Evolutionary conservation across 2,113 vertebrate species (phyloP), one percentile per base, ranked within the genome.

Genomic region (Noturus placidus): DNA sequence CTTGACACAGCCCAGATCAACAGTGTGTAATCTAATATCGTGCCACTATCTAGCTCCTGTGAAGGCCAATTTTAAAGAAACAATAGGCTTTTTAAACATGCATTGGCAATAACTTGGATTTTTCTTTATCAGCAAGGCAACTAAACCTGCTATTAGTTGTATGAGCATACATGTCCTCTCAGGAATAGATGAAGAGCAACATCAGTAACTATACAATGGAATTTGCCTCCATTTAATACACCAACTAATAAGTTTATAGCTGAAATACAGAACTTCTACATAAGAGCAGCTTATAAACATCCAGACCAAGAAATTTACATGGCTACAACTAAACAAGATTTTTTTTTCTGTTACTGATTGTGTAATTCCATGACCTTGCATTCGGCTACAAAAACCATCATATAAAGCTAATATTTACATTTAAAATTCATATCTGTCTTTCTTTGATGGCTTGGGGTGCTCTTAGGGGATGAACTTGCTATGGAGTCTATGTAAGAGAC

Each of bases 91-190:
- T 22, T 33, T n/a, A 78, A 78, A 52, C 46, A 79, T 19, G 8
- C n/a, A 79, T 11, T 33, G 46, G 6, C 30, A 81, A 81, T 59
- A 35, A 59, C 30, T 25, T 57, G 17, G 17, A 80, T 81, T 59
- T 22, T 38, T 22, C 19, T 81, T 81, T 33, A 11, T 0, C 69
- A 89, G 87, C 87, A 67, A 86, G 91, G 92, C 89, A 93, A 92
- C 93, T 91, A 91, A 89, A 90, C 91, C 89, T 90, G 91, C 90
- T 90, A 92, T 93, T 94, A 90, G 84, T 63, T 87, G 79, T 83
- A 27, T 30, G 5, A 30, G 27, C 7, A 20, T 72, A 38, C 19
- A 38, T 38, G 35, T 72, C 38, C 33, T 74, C 22, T 76, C 38
- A 46, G 38, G 4, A 46, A 76, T 79, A 79, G 52, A 56, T 19